Conservation (phyloP, 2,888 invertebrate genomes). For the Ennomos fuscantarius region DNA sequence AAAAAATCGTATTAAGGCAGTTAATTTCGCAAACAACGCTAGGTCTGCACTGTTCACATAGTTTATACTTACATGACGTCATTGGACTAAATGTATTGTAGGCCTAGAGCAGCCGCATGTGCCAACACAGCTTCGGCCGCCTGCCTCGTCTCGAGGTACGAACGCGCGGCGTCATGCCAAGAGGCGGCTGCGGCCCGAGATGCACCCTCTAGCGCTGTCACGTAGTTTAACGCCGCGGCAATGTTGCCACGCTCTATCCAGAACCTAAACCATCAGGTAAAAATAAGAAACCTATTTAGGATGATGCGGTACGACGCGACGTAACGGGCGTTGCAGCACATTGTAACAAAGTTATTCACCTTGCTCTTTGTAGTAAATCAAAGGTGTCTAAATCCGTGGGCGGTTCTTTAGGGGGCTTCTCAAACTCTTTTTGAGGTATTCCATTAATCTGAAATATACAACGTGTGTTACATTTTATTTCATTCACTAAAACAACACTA, state of each 20-base stretch:
- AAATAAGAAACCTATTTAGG: no score
- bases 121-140: conserved; percentile 95
- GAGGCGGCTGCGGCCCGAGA: conserved; percentile 92
- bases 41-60: no score
- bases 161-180: conserved; percentile 93
- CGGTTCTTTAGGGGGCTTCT: conserved; percentile 60
- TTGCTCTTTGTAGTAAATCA: conserved; percentile 67
- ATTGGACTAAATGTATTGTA: conserved; percentile 65
- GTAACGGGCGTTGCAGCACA: no score
- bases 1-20: no score
- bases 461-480: no score
- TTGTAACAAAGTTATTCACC: conserved; percentile 48
- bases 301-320: no score
- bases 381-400: conserved; percentile 67
- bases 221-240: conserved; percentile 93
- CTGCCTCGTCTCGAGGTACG: conserved; percentile 94
- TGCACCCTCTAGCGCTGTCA: conserved; percentile 95
- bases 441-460: conserved; percentile 58
- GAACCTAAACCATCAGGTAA: conserved; percentile 87
- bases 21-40: no score
- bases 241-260: conserved; percentile 96
- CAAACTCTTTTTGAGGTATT: conserved; percentile 69
- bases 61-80: not conserved
- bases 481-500: not conserved
- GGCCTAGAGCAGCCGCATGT: conserved; percentile 92